Base-by-base conservation (phyloP, 1,140 invertebrate genomes). In the Cataglyphis hispanica region DNA sequence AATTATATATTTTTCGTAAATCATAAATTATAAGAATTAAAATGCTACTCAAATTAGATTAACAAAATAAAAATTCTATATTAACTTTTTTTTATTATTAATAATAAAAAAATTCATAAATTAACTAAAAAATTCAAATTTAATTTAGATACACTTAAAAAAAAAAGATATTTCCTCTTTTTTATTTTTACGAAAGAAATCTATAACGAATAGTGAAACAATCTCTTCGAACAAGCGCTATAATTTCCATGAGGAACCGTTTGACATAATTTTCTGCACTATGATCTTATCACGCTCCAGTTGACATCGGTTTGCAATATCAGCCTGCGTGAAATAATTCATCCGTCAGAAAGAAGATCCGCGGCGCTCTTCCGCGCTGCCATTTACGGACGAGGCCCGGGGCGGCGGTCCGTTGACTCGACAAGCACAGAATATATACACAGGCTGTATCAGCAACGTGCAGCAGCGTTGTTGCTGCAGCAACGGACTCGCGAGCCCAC, bases 401-500 rank as follows among this genome's bases (percentile, higher is more conserved):
- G 69, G 61, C 87, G 69, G 61, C 87, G 77, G 58, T 78, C 67
- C 75, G 83, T 86, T 85, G 56, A 46, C 74, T 89, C 75, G 67
- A 89, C 87, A 60, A 31, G 77, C 46, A 66, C 81, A 70, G 63
- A 31, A 61, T 70, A 88, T 70, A 88, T 37, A 56, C 46, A 56
- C 63, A 74, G 37, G 78, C 58, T 80, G 69, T 75, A 77, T 64
- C 66, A 72, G 22, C 69, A 70, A 58, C 40, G 46, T 53, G 31
- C 37, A 43, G 34, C n/a, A n/a, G 11, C 16, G 64, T 56, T 40
- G 81, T 67, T 84, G 86, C 50, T 81, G 37, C 67, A 88, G 83
- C 31, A 88, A 88, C 87, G 83, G 70, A 77, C 75, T 80, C 87
- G 76, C 11, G 53, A 61, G 64, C 89, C 88, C 85, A 89, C 87